These are phyloP conservation scores for Grammomys dolichurus DNA, from an alignment of 2,113 vertebrate species.

Conservation along the genomic window DNA sequence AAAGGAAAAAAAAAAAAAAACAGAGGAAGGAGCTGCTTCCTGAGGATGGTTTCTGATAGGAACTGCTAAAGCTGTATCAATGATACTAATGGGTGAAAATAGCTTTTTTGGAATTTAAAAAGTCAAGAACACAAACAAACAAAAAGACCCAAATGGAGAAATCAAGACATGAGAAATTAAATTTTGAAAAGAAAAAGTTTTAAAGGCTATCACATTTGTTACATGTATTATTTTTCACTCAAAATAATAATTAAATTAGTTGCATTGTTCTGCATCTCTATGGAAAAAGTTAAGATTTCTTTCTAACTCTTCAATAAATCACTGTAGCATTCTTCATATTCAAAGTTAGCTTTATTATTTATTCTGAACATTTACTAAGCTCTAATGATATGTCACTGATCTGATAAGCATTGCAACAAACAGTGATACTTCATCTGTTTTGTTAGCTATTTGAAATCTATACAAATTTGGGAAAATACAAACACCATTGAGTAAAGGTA, in stretches of 20 bases:
- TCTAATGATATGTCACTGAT: background rate
- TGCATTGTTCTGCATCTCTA: background rate
- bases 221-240: background rate
- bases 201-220: slow-evolving; percentile 7
- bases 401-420: background rate
- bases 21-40: background rate
- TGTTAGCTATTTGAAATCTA: background rate
- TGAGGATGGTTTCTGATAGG: slow-evolving; percentile 72
- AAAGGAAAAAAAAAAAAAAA: slow-evolving; percentile 41
- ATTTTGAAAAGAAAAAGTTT: slow-evolving; percentile 58
- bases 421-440: background rate
- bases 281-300: background rate
- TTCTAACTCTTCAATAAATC: background rate
- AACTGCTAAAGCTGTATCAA: slow-evolving; percentile 61
- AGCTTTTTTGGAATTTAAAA: slow-evolving; percentile 51
- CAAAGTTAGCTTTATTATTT: background rate
- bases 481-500: background rate
- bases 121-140: slow-evolving; percentile 63
- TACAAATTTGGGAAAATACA: background rate
- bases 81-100: slow-evolving; percentile 64
- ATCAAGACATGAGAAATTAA: slow-evolving; percentile 13
- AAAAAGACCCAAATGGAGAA: slow-evolving; percentile 61
- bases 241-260: slow-evolving; percentile 61
- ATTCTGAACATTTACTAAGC: background rate
- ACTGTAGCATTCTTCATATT: background rate